Base-by-base conservation (phyloP, 2,888 invertebrate species). In the Trissolcus japonicus region DNA sequence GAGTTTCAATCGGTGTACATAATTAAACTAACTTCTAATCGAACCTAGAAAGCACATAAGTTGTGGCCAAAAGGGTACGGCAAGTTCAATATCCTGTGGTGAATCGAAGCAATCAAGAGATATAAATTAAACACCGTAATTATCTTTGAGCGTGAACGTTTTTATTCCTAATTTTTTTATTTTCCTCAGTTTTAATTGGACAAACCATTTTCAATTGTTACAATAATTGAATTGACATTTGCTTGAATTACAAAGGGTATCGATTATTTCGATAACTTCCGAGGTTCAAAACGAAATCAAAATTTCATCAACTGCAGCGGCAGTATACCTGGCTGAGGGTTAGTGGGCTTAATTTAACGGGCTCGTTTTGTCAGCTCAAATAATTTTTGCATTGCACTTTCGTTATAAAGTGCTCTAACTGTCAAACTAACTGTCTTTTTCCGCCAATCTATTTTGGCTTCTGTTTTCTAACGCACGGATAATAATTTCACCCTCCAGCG, bases 1-100 rank as follows among this genome's bases (percentile, higher is more conserved):
- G 65, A 69, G 63, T 69, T 69, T 60, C 41, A 43, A 25, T 60
- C 6, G 50, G 43, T 63, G 55, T 75, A 69, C 65, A 75, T 75
- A 75, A 75, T 69, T 69, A 69, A 75, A 69, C 68, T 59, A 75
- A 69, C 65, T 75, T 75, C 63, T 75, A 75, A 69, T 75, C 68
- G 75, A 75, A 69, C 60, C 69, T 59, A 65, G 75, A 69, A 54
- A 55, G 75, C 60, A 46, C 46, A 56, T 53, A 66, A 75, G 75
- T 65, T 75, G 68, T 75, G 65, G 65, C 65, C 43, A 60, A 75
- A 75, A 68, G 68, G 60, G 57, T 65, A 59, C 35, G 19, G 57
- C 29, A 69, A 75, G 59, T 75, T 75, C 63, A 62, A 69, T 75
- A 69, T 60, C 59, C 55, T 75, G 68, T 35, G 60, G 59, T 69